Percentiles rank a stretch among this genome's conserved stretches.
phyloP scores from a whole-genome alignment of 2,797 vertebrate species.

The Cyclura pinguis region DNA sequence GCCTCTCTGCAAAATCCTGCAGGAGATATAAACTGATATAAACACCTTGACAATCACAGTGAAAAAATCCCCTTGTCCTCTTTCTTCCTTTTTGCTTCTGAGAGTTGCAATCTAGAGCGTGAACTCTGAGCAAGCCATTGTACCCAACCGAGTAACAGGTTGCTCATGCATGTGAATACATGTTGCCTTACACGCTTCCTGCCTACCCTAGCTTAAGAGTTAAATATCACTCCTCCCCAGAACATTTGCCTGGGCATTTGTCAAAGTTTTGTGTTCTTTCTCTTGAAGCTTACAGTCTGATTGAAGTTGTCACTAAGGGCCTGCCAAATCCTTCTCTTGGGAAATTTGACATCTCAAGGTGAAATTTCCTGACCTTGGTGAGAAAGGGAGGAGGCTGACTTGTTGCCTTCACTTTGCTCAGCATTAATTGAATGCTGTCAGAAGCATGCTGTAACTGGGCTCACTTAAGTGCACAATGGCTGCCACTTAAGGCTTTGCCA shows the following conservation, averaged over 20 bases:
- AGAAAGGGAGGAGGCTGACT: neutral
- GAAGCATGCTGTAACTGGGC: neutral
- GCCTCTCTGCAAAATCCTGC: neutral
- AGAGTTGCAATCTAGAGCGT: neutral
- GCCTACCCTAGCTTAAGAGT: neutral
- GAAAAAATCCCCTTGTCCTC: neutral
- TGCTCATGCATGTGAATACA: neutral
- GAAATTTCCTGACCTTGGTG: neutral
- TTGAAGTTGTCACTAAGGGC: neutral
- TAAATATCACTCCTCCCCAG: neutral
- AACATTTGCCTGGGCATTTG: neutral
- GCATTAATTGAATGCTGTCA: constrained; percentile 3
- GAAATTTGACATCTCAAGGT: constrained; percentile 12
- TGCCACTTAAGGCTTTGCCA: neutral
- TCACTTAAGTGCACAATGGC: neutral
- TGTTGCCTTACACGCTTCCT: neutral
- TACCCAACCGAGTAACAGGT: neutral
- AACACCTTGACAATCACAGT: neutral
- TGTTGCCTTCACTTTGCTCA: neutral
- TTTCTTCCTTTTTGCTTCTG: neutral
- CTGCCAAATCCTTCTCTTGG: neutral
- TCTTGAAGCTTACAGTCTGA: neutral
- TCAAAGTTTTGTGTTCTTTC: neutral
- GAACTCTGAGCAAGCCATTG: neutral
- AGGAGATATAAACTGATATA: constrained; percentile 6